These are phyloP conservation scores for Trissonchulus sp. DNA, from an alignment of 2,888 invertebrate species.

Conservation along the genomic window DNA sequence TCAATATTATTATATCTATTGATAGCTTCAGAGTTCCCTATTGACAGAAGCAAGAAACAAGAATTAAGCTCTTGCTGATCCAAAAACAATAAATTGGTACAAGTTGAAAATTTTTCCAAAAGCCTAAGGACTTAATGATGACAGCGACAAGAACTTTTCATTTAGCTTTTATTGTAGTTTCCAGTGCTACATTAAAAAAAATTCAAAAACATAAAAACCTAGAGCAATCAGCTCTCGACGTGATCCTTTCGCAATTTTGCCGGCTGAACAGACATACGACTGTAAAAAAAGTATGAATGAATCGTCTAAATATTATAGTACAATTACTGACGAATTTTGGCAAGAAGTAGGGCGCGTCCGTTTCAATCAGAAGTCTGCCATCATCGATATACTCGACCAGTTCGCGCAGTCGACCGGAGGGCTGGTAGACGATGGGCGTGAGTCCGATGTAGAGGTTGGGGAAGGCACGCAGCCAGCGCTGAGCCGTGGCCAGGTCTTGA, in stretches of 20 bases:
- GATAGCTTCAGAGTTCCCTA: no score
- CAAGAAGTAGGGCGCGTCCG: constrained; percentile 58
- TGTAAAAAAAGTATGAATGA: no score
- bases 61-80: no score
- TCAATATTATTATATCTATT: no score
- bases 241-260: not conserved
- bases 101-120: no score
- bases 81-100: no score
- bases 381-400: constrained; percentile 13
- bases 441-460: constrained; percentile 55
- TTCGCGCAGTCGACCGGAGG: constrained; percentile 38
- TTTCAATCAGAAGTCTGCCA: constrained; percentile 56
- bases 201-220: constrained; percentile 18
- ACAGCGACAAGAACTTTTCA: no score
- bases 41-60: no score
- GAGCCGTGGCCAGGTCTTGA: constrained; percentile 49
- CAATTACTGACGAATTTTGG: constrained; percentile 42
- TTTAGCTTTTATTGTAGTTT: no score
- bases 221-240: not conserved
- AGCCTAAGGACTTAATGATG: no score
- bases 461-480: constrained; percentile 54
- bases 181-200: not conserved
- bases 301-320: not conserved
- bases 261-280: no score
- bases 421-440: constrained; percentile 52